Base-by-base conservation (phyloP, 2,888 invertebrate species). In the Synergus umbraculus region DNA sequence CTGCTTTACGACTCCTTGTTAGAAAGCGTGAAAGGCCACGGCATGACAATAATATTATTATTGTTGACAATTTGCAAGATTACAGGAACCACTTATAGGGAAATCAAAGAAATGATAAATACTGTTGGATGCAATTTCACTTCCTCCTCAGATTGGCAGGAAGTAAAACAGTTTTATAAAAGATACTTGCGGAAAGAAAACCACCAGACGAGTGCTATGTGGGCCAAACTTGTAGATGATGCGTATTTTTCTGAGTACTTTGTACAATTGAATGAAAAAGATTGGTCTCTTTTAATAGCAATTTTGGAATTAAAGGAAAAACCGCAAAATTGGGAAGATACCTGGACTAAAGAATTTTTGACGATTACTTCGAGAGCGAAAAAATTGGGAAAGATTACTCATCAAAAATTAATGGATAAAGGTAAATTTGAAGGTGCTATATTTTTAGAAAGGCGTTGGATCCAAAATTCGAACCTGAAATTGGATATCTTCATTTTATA, bases 121-220 rank as follows among this genome's bases (percentile, higher is more conserved):
- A 9, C n/a, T 54, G n/a, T 54, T n/a, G 54, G 54, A 2, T 54
- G n/a, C 9, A 54, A 54, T n/a, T 54, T 54, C 54, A 54, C 54
- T 54, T 9, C n/a, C n/a, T 54, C n/a, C 8, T 9, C n/a, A 9
- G n/a, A 54, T 54, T 54, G n/a, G 54, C 54, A 18, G 9, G 54
- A 73, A 46, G 46, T 44, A 29, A 73, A 44, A 44, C 18, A 44
- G 73, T 73, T 37, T 73, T 73, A 29, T 65, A 65, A 65, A 65
- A 65, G 22, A 41, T 65, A 65, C 66, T 65, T 15, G 5, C 37
- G 37, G 41, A 65, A 65, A 15, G 15, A 22, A 65, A 22, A n/a
- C 4, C 29, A 22, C n/a, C 41, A 65, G 8, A 65, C 29, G 15
- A 15, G 22, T 10, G 66, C 22, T 65, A 41, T 65, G 66, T 54